Base-by-base conservation (phyloP, 2,113 vertebrate genomes). In the Castor canadensis region DNA sequence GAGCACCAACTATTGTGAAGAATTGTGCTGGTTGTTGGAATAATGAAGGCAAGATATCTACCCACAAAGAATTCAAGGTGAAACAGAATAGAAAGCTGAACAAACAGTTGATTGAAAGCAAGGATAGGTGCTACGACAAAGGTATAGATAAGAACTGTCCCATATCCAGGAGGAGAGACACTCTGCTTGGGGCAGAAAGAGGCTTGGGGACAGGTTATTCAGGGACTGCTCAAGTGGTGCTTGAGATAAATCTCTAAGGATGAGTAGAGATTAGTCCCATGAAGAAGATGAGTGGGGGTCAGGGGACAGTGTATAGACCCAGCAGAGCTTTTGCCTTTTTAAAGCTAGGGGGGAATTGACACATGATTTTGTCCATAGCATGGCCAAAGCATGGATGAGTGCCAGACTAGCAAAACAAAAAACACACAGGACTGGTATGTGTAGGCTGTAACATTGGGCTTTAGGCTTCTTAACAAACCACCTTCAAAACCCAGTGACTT, bases 41-140 rank as follows among this genome's bases (percentile, higher is more conserved):
- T 80, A 75, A 69, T 20, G 64, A 85, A 40, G 52, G 38, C 54
- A 35, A 13, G 38, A 96, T 76, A 66, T 75, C 38, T 84, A 52
- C 40, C 35, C 17, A 8, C 22, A 93, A 75, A 40, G 8, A 52
- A 26, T 62, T 92, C 47, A 30, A 1, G 10, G 45, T 6, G 71
- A 69, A 75, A 26, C 12, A 7, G 40, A 64, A 85, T 0, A 38
- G 49, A n/a, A 32, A 69, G 12, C 40, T n/a, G 10, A 35, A 24
- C 15, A 38, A 71, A n/a, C 3, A 66, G 11, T 8, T 26, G 62
- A 32, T 12, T 64, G 32, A 86, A 54, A 76, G 28, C 7, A 10
- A n/a, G 58, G 45, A 28, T 40, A 40, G 64, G 38, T 38, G 54
- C 77, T 26, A 6, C 35, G 20, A 9, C 45, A 38, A 11, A 77